A percentile compares a stretch with the other conserved stretches of the same genome.
phyloP scores from a whole-genome alignment of 2,113 vertebrate species.

The Podiceps cristatus region DNA sequence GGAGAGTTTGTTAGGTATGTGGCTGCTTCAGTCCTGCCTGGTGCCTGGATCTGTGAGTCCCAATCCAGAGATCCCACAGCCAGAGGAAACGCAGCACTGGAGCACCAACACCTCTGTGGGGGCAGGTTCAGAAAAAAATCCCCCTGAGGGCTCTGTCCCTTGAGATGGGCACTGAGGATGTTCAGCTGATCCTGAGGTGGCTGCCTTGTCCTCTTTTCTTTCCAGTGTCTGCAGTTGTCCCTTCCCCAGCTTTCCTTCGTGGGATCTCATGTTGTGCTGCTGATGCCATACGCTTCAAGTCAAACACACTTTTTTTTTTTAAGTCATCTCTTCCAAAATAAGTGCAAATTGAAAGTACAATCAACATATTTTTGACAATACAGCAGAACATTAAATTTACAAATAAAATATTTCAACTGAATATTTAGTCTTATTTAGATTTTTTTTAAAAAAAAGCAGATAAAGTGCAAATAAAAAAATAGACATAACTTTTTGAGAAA shows the following conservation, averaged over 20 bases:
- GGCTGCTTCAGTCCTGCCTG: neutral
- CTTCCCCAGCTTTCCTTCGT: neutral
- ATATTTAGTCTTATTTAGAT: neutral
- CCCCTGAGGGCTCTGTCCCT: neutral
- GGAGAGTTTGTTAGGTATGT: neutral
- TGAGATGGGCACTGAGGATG: neutral
- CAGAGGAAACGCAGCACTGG: neutral
- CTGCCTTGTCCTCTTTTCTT: neutral
- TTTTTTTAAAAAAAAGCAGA: slow-evolving; percentile 8
- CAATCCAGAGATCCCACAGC: neutral
- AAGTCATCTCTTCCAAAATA: neutral
- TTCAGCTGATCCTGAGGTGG: neutral
- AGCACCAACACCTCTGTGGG: neutral
- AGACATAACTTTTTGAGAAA: neutral
- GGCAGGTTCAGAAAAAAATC: neutral
- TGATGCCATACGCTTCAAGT: accelerated
- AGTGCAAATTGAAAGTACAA: slow-evolving; percentile 24
- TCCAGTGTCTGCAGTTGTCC: neutral
- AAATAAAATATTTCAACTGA: slow-evolving; percentile 22
- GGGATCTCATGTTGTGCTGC: neutral
- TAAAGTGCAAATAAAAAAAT: slow-evolving; percentile 61
- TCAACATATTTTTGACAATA: neutral
- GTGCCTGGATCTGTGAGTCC: neutral
- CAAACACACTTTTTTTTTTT: neutral
- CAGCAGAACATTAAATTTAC: neutral